These are phyloP conservation scores for Cynodonichthys magdalenae DNA, from an alignment of 2,797 vertebrate species.

Conservation along the genomic window DNA sequence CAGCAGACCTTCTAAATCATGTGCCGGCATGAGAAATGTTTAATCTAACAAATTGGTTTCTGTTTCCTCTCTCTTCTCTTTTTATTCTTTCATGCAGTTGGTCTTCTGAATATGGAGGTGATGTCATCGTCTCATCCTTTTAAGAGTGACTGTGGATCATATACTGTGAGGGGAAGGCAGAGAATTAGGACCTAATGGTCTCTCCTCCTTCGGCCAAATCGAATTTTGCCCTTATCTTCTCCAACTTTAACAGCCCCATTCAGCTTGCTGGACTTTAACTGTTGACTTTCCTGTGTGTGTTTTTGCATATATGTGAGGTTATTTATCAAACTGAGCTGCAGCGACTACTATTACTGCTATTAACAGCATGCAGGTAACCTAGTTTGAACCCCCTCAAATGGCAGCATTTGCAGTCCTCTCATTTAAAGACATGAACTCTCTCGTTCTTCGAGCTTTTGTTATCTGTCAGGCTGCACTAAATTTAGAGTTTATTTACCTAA, in stretches of 20 bases:
- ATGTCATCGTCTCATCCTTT: slow-evolving; percentile 81
- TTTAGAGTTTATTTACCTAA: slow-evolving; percentile 82
- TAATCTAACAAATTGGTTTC: slow-evolving; percentile 86
- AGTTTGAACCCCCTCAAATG: slow-evolving; percentile 27
- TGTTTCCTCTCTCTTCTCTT: slow-evolving; percentile 66
- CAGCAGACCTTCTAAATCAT: slow-evolving; percentile 83
- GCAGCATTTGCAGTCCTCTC: slow-evolving; percentile 20
- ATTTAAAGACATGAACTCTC: slow-evolving; percentile 42
- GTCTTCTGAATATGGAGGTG: slow-evolving; percentile 76
- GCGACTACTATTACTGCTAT: slow-evolving; percentile 2
- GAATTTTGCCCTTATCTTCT: slow-evolving; percentile 74
- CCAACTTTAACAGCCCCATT: slow-evolving; percentile 59
- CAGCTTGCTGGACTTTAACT: slow-evolving; percentile 56
- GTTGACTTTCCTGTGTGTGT: slow-evolving; percentile 44
- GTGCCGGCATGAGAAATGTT: slow-evolving; percentile 77
- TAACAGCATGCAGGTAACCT: slow-evolving; percentile 12
- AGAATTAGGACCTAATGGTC: slow-evolving; percentile 69
- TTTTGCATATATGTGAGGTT: slow-evolving; percentile 27
- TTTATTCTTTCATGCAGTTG: slow-evolving; percentile 67
- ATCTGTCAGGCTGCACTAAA: slow-evolving; percentile 68
- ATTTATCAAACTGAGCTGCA: slow-evolving; percentile 13
- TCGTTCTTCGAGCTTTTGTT: slow-evolving; percentile 43
- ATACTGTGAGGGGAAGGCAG: slow-evolving; percentile 69
- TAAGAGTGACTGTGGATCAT: slow-evolving; percentile 73
- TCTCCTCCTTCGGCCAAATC: slow-evolving; percentile 70